Base-by-base conservation (phyloP, 2,797 vertebrate genomes). In the Malurus splendens region DNA sequence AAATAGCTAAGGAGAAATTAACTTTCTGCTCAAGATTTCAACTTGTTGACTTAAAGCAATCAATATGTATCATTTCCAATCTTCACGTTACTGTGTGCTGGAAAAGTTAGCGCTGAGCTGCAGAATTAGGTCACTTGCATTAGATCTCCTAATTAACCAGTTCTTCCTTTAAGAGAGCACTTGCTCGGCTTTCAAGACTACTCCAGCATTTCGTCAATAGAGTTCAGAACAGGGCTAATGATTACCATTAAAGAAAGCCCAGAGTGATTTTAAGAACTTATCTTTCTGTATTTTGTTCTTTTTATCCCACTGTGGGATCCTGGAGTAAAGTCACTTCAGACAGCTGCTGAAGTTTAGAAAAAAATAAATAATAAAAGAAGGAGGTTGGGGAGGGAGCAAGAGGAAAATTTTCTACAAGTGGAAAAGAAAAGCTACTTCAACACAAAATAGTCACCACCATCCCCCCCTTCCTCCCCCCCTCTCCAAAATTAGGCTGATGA, bases 61-160 rank as follows among this genome's bases (percentile, higher is more conserved):
- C 94, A 82, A 95, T 94, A 90, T 2, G 33, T 89, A 97, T 95
- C 45, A 87, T 96, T 95, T 93, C 68, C 73, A 95, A 95, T 90
- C 90, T 93, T 94, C 86, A 70, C 15, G 2, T 77, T 93, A 92
- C 24, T 67, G 72, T 71, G 56, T 52, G 80, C 85, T 92, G 56
- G 76, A 48, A 92, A 91, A 95, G 82, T 92, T 94, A 91, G 68
- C 4, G 3, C 71, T 95, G 81, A 91, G 86, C 85, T 91, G 85
- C 75, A 94, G 88, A 97, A 97, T 97, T 95, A 94, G 97, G 93
- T 97, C 95, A 97, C 94, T 96, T 95, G 94, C 96, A 96, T 96
- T 95, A 96, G 92, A 95, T 90, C 84, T 94, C 94, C 94, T 96
- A 96, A 97, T 96, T 96, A 97, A 96, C 90, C 91, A 94, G 93